phyloP scores from a whole-genome alignment of 1,140 invertebrate genomes.

The Battus philenor region DNA sequence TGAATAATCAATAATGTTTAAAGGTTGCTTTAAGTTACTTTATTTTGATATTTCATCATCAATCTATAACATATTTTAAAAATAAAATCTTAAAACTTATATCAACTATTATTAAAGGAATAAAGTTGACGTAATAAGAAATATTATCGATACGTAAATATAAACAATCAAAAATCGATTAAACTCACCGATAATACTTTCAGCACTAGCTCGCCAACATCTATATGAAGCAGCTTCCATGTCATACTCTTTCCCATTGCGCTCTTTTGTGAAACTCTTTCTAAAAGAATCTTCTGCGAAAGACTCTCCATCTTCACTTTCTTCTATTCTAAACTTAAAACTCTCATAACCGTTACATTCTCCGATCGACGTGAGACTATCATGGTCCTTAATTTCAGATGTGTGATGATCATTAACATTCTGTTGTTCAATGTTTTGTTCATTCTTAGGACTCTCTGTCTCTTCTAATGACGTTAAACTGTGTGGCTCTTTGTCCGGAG shows the following conservation, averaged over 20 bases:
- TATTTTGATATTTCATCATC: no score
- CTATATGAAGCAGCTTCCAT: slow-evolving; percentile 38
- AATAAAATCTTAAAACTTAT: no score
- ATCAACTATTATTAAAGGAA: no score
- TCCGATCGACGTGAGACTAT: slow-evolving; percentile 83
- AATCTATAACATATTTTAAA: no score
- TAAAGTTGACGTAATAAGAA: no score
- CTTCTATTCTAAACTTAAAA: slow-evolving; percentile 81
- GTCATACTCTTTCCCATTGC: slow-evolving; percentile 29
- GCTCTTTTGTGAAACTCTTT: slow-evolving; percentile 45
- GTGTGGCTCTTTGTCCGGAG: slow-evolving; percentile 56
- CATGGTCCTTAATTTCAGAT: slow-evolving; percentile 53
- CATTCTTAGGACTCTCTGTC: slow-evolving; percentile 19
- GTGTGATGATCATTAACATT: slow-evolving; percentile 18
- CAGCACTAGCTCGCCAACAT: slow-evolving; percentile 53
- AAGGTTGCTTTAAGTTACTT: no score
- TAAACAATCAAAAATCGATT: not conserved
- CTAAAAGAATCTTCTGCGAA: slow-evolving; percentile 64
- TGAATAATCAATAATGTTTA: no score
- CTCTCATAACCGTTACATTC: slow-evolving; percentile 92
- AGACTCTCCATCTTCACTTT: slow-evolving; percentile 70
- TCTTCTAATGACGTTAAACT: slow-evolving; percentile 49
- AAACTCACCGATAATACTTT: slow-evolving; percentile 57
- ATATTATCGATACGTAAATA: not conserved
- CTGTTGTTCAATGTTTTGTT: no score